Base-by-base conservation (phyloP, 2,888 invertebrate genomes). In the Augiades crinisus region DNA sequence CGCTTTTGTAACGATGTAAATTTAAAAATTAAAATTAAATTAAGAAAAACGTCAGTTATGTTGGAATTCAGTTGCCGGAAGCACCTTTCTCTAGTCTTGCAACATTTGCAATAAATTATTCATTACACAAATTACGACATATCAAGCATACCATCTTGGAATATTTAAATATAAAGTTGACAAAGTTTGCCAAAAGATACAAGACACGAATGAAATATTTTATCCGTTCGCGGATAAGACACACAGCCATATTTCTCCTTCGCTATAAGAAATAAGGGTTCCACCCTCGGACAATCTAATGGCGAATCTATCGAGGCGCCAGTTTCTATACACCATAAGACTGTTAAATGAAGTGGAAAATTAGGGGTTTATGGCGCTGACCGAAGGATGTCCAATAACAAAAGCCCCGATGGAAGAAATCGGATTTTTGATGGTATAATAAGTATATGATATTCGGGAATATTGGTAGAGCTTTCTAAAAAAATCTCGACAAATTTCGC, bases 301-400 rank as follows among this genome's bases (percentile, higher is more conserved):
- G 81, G 71, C 60, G 70, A 83, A 83, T 85, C 85, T 82, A 85
- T 83, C 68, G 72, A 74, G 85, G 82, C 82, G 83, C 79, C 85
- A 66, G 60, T 66, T 67, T 68, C 69, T 53, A 61, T 66, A 69
- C 68, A 67, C 82, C 78, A 80, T 86, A 86, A 84, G 84, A 84
- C 84, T 65, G 81, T 81, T 81, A 74, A 88, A 88, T 88, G 88
- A 87, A 75, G 67, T 77, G 76, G 66, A 79, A 88, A 88, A 88
- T 87, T 87, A 86, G 69, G 78, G 81, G 79, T 71, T 78, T 78
- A 78, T 65, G 71, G 73, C 67, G 67, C 66, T 73, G 78, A 70
- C 78, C 77, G 72, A 61, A 60, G 73, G 64, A 65, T 67, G 67
- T 64, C 70, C 72, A 73, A 68, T 66, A 68, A 47, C 41, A 43